Conservation (phyloP, 2,888 invertebrate species). For the Drosophila hawaiiensis region DNA sequence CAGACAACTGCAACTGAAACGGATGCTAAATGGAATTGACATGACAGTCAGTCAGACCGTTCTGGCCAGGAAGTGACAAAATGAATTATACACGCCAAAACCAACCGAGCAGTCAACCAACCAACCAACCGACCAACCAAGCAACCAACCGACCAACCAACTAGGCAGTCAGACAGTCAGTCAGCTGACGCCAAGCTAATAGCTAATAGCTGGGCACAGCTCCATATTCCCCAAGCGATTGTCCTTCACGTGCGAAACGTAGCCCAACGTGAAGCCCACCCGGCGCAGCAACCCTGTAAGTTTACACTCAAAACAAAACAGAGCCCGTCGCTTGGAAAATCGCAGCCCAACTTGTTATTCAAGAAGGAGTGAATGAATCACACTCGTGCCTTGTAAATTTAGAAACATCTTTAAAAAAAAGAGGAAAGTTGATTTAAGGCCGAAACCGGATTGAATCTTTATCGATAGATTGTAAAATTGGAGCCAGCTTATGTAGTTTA, state of each 20-base stretch:
- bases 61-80: slow-evolving; percentile 63
- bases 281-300: slow-evolving; percentile 41
- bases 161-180: slow-evolving; percentile 9
- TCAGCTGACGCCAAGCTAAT: slow-evolving; percentile 34
- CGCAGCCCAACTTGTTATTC: not conserved
- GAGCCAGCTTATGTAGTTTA: not conserved
- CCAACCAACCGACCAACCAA: slow-evolving; percentile 7
- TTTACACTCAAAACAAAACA: slow-evolving; percentile 7
- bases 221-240: slow-evolving; percentile 68
- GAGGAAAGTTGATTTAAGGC: not conserved
- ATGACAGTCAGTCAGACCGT: slow-evolving; percentile 43
- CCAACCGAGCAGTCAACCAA: slow-evolving; percentile 21
- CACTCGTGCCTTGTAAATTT: not conserved
- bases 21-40: slow-evolving; percentile 79
- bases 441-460: not conserved
- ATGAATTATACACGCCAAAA: slow-evolving; percentile 68
- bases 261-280: not conserved
- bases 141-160: slow-evolving; percentile 11
- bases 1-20: slow-evolving; percentile 80
- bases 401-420: not conserved
- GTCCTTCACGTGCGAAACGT: slow-evolving; percentile 47
- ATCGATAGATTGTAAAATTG: not conserved
- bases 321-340: not conserved
- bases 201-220: slow-evolving; percentile 53
- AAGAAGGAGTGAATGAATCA: not conserved